Percentiles rank a stretch among this genome's conserved stretches.
These are phyloP conservation scores for Meloidogyne floridensis DNA, from an alignment of 1,140 invertebrate genomes.

Conservation along the genomic window DNA sequence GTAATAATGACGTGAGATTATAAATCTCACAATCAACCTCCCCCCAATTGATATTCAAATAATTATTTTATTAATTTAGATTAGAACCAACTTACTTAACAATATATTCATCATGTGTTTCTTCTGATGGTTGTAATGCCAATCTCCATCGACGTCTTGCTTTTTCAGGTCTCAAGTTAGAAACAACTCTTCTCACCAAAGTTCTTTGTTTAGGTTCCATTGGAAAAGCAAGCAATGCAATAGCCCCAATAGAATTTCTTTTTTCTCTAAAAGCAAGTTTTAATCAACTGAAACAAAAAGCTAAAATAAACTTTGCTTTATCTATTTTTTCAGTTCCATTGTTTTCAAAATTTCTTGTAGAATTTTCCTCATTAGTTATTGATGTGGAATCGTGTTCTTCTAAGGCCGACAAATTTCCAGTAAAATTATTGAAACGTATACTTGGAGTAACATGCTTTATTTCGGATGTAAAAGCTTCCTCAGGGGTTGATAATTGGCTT, in stretches of 20 bases:
- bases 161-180: slow-evolving; percentile 54
- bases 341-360: not conserved
- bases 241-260: not conserved
- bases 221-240: slow-evolving; percentile 15
- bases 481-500: not conserved
- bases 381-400: slow-evolving; percentile 20
- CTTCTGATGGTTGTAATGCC: slow-evolving; percentile 58
- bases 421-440: slow-evolving; percentile 26
- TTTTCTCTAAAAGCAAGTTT: not conserved
- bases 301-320: not conserved
- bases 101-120: slow-evolving; percentile 57
- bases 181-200: slow-evolving; percentile 53
- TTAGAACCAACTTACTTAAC: slow-evolving; percentile 42
- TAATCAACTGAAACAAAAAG: not conserved
- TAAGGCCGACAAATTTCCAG: slow-evolving; percentile 29
- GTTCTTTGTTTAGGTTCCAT: slow-evolving; percentile 52
- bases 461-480: slow-evolving; percentile 11
- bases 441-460: slow-evolving; percentile 12
- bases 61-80: not conserved
- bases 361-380: not conserved
- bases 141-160: slow-evolving; percentile 59
- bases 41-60: not conserved
- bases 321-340: not conserved
- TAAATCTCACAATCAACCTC: not conserved
- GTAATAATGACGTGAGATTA: too few relatives aligned